Conservation (phyloP, 2,113 vertebrate genomes). For the Toxostoma redivivum region DNA sequence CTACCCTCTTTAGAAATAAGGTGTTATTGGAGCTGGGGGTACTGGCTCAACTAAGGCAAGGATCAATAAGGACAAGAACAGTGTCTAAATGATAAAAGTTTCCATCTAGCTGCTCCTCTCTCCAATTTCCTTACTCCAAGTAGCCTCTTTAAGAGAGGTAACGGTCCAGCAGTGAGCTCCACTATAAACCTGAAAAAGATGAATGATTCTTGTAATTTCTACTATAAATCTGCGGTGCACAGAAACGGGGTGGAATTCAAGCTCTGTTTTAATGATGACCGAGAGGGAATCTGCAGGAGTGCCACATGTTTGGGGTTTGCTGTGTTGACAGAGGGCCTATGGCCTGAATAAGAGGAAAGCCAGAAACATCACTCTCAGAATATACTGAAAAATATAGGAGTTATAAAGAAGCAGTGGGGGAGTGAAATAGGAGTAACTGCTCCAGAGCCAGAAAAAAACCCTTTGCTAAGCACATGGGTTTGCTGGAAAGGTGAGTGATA, state of each 20-base stretch:
- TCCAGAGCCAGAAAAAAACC: neutral
- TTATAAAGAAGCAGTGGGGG: neutral
- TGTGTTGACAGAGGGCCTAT: neutral
- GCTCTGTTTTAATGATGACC: neutral
- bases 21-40: neutral
- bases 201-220: conserved; percentile 47
- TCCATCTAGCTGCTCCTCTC: neutral
- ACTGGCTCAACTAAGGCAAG: neutral
- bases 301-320: neutral
- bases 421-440: neutral
- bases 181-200: conserved; percentile 16
- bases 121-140: conserved; percentile 3
- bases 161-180: neutral
- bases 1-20: neutral
- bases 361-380: neutral
- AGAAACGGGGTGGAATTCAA: neutral
- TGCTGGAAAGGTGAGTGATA: neutral
- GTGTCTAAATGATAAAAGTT: conserved; percentile 1
- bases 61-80: neutral
- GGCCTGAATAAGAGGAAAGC: neutral
- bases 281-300: neutral
- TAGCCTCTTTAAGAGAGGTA: neutral
- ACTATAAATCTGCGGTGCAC: conserved; percentile 8
- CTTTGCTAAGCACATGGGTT: neutral
- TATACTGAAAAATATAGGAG: neutral